phyloP scores from a whole-genome alignment of 2,797 vertebrate genomes.

The Echiichthys vipera region DNA sequence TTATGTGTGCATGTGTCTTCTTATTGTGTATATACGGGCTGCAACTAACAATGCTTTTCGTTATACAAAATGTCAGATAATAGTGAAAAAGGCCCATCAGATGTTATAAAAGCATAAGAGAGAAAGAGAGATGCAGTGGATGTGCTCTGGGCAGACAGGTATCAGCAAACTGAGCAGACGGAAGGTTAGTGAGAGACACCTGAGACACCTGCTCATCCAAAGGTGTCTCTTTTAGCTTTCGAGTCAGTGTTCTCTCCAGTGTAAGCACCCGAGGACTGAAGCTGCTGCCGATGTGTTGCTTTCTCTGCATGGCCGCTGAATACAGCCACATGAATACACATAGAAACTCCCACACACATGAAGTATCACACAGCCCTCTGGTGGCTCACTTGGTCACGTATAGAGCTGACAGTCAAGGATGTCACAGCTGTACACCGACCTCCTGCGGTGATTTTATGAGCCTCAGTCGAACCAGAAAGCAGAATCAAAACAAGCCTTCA shows the following conservation, averaged over 20 bases:
- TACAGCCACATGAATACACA: not conserved
- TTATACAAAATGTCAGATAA: not conserved
- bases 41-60: not conserved
- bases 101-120: no score
- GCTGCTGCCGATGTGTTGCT: not conserved
- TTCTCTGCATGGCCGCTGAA: not conserved
- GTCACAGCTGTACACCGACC: not conserved
- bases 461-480: constrained; percentile 15
- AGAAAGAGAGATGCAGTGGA: no score
- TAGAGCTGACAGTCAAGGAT: not conserved
- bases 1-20: no score
- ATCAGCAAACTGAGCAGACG: no score
- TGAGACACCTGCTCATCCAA: not conserved
- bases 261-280: not conserved
- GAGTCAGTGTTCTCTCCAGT: not conserved
- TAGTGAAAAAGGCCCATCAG: not conserved
- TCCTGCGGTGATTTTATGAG: constrained; percentile 11
- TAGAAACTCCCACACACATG: not conserved
- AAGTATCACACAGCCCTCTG: constrained; percentile 2
- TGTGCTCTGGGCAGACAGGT: no score
- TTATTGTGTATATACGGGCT: no score
- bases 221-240: not conserved
- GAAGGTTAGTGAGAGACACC: no score
- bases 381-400: not conserved
- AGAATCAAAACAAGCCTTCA: constrained; percentile 31